Evolutionary conservation across 2,888 invertebrate species (phyloP), one percentile per base, ranked within the genome.

Genomic region (Harpalus rufipes): DNA sequence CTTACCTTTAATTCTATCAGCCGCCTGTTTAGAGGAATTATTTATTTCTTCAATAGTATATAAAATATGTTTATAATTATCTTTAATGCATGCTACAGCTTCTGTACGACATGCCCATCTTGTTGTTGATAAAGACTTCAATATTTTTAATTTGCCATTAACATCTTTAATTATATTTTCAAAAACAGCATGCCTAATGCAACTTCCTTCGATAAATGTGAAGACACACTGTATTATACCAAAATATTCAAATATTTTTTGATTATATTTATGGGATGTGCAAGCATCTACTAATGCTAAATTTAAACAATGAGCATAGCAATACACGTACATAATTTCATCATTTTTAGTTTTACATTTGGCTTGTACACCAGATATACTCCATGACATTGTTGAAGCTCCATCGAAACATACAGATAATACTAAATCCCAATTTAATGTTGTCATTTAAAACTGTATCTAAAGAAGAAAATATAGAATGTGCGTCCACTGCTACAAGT

Each of bases 261-360:
- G 12, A 58, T 58, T 58, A 7, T 58, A 3, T 58, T 58, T 58
- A 14, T 58, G 58, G 4, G 58, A 58, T 58, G 7, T 12, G 12
- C 58, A 58, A 5, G 58, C 58, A 58, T 12, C 12, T 7, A 58
- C 58, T 7, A 58, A 12, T 7, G 58, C 58, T 7, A 58, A 12
- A 58, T 58, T 58, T 58, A 58, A 58, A 58, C 58, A 58, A 58
- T 58, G 58, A 5, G 58, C 58, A 58, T 58, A 58, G 58, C 58
- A 58, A 58, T 12, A 12, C 6, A 58, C 58, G 58, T 58, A 58
- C 12, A 58, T 7, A n/a, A 58, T 58, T 12, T 5, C 6, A 58
- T 5, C 6, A 58, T 12, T 58, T 7, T 7, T 58, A 7, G 6
- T 12, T 58, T 58, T 58, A 58, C 58, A 58, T 12, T 12, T 58